Evolutionary conservation across 2,888 invertebrate genomes (phyloP).

Genomic region (Halocaridina rubra): DNA sequence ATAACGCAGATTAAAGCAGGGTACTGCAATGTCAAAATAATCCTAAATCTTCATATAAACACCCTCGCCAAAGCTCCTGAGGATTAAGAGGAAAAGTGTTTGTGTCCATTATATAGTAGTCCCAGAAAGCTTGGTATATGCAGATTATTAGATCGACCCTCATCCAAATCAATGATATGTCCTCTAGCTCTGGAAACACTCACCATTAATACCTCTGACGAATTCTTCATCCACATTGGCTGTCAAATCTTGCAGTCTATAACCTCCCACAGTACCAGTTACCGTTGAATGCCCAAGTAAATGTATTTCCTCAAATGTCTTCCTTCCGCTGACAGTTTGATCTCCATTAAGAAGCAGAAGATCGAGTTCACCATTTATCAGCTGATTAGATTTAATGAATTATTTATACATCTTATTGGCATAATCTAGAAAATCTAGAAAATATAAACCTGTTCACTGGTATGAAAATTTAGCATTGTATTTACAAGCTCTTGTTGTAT

Average conservation of each 20-base stretch:
- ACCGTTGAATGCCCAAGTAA: constrained; percentile 1
- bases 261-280: neutral
- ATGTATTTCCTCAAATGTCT: neutral
- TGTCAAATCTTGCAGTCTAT: neutral
- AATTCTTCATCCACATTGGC: neutral
- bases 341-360: constrained; percentile 2
- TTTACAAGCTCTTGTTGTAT: no score
- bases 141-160: neutral
- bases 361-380: constrained; percentile 14
- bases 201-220: neutral
- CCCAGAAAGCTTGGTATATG: neutral
- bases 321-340: neutral
- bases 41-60: no score
- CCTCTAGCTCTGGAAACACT: neutral
- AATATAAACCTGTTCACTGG: no score
- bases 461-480: no score
- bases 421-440: no score
- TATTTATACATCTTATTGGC: no score
- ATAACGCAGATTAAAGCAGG: no score
- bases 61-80: no score
- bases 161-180: neutral
- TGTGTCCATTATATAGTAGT: neutral
- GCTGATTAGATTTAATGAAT: neutral
- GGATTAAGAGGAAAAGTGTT: no score
- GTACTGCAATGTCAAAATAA: no score